phyloP scores from a whole-genome alignment of 2,888 invertebrate species.

The Saturnia pavonia region DNA sequence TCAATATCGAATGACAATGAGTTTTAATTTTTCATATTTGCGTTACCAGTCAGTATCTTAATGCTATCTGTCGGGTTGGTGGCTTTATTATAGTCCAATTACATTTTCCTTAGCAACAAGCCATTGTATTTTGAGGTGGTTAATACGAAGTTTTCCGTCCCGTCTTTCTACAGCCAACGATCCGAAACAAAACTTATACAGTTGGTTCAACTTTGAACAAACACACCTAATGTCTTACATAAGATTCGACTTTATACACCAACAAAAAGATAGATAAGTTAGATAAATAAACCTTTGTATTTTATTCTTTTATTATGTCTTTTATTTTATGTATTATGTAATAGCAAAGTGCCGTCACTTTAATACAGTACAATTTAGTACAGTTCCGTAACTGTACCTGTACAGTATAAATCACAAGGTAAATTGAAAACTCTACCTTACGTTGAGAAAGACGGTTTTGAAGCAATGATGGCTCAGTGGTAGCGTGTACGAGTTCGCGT shows the following conservation, averaged over 20 bases:
- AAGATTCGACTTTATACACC: not conserved
- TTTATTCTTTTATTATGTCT: not conserved
- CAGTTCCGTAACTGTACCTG: too few relatives aligned
- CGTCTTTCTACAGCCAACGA: conserved; percentile 11
- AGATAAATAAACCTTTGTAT: not conserved
- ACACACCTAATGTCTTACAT: not conserved
- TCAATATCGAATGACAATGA: too few relatives aligned
- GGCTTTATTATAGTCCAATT: conserved; percentile 7
- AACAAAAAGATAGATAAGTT: not conserved
- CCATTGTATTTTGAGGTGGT: conserved; percentile 1
- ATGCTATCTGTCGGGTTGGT: not conserved
- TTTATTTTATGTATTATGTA: not conserved
- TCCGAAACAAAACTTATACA: conserved; percentile 2
- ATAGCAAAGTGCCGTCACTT: too few relatives aligned
- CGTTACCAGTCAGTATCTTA: not conserved
- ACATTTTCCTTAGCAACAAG: not conserved
- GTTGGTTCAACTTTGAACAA: conserved; percentile 8
- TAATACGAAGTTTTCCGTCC: not conserved
- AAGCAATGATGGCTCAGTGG: too few relatives aligned
- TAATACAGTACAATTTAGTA: too few relatives aligned
- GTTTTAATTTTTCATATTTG: not conserved
- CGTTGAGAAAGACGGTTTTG: too few relatives aligned
- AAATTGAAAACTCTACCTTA: too few relatives aligned
- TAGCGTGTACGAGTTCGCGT: too few relatives aligned
- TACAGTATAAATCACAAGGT: too few relatives aligned